These are phyloP conservation scores for Fulmarus glacialis DNA, from an alignment of 2,113 vertebrate species.

Conservation along the genomic window DNA sequence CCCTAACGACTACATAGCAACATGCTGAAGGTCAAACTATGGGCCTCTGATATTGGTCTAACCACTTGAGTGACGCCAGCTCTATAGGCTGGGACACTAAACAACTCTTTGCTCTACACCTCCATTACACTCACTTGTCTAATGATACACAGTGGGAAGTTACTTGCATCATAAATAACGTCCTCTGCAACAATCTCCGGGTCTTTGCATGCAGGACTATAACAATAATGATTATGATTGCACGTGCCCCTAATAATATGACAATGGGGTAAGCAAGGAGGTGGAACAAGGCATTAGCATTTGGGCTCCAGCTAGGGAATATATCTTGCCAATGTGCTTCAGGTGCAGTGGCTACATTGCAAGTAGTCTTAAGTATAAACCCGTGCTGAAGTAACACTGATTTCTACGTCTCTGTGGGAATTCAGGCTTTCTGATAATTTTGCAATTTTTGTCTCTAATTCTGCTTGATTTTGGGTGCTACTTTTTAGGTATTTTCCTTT, in stretches of 20 bases:
- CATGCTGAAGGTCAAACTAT: background rate
- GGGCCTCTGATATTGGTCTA: background rate
- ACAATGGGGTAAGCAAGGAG: background rate
- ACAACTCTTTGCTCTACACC: background rate
- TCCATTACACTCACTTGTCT: background rate
- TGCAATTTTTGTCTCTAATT: background rate
- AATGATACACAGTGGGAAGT: background rate
- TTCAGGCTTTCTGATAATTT: background rate
- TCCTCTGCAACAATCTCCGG: background rate
- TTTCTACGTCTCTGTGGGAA: background rate
- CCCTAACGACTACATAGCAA: background rate
- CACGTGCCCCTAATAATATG: background rate
- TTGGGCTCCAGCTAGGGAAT: background rate
- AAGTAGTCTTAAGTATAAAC: background rate
- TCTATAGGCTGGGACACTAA: background rate
- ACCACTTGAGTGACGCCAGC: background rate
- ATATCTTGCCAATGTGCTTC: background rate
- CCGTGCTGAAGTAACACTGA: background rate
- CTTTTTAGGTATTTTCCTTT: background rate
- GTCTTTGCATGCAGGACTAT: background rate
- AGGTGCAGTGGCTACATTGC: background rate
- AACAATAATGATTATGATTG: background rate
- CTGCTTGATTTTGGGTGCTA: background rate
- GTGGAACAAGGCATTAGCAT: background rate
- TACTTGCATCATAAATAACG: background rate